phyloP scores from a whole-genome alignment of 2,113 vertebrate genomes.

The Guaruba guarouba region DNA sequence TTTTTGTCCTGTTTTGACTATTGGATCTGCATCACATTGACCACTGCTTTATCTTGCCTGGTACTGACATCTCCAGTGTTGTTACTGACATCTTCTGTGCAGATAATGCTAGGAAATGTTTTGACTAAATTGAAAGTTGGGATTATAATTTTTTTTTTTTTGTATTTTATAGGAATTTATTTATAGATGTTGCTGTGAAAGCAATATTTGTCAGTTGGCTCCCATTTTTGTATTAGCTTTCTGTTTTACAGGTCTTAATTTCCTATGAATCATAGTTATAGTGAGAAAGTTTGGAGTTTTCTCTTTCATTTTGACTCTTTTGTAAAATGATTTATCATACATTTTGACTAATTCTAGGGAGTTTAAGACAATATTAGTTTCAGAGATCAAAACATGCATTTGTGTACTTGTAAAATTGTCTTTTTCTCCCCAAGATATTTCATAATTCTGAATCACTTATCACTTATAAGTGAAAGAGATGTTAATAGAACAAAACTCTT shows the following conservation, averaged over 20 bases:
- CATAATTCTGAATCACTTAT: not conserved
- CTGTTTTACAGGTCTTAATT: not conserved
- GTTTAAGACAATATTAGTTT: not conserved
- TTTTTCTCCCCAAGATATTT: not conserved
- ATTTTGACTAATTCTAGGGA: not conserved
- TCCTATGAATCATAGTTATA: not conserved
- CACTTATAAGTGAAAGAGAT: not conserved
- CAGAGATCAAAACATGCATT: not conserved
- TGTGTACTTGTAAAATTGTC: not conserved
- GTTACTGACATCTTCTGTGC: not conserved
- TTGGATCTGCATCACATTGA: not conserved
- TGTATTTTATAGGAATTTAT: not conserved
- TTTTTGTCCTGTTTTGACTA: not conserved
- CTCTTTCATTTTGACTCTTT: not conserved
- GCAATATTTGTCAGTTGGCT: not conserved
- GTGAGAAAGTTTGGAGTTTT: not conserved
- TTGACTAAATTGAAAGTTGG: not conserved
- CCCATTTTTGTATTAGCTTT: not conserved
- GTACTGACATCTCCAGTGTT: not conserved
- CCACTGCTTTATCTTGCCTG: not conserved
- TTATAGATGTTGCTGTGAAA: not conserved
- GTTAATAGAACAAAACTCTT: not conserved
- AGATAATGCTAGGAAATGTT: not conserved
- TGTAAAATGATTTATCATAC: not conserved
- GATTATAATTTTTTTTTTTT: not conserved